Percentiles rank a stretch among this genome's conserved stretches.
These are phyloP conservation scores for Serinus canaria DNA, from an alignment of 2,113 vertebrate species.

Conservation along the genomic window DNA sequence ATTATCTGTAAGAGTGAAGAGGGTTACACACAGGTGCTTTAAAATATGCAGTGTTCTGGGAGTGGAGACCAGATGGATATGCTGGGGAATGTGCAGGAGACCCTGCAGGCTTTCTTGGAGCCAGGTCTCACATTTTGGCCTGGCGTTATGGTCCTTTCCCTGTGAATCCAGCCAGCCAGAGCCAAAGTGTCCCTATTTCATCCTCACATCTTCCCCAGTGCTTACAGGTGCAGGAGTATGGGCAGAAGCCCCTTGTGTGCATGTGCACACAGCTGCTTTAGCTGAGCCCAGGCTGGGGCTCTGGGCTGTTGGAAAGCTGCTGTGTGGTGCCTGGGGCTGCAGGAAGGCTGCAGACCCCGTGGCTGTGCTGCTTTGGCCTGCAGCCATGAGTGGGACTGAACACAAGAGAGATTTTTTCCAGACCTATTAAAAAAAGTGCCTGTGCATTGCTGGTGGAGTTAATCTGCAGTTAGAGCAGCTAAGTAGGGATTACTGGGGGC, in stretches of 20 bases:
- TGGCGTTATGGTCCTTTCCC: neutral
- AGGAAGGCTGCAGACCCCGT: neutral
- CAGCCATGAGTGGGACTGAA: neutral
- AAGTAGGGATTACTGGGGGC: neutral
- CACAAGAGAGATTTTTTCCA: neutral
- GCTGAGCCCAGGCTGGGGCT: too few relatives aligned
- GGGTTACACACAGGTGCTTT: neutral
- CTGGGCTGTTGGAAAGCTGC: too few relatives aligned
- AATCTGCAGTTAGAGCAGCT: neutral
- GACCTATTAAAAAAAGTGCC: neutral
- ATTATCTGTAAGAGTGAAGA: neutral
- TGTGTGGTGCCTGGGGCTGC: neutral
- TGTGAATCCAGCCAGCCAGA: neutral
- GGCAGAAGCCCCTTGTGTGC: neutral
- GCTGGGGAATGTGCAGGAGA: neutral
- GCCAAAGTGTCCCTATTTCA: neutral
- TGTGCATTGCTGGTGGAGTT: neutral
- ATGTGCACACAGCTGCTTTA: too few relatives aligned
- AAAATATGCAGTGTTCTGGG: neutral
- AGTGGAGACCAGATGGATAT: neutral
- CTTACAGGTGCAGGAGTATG: neutral
- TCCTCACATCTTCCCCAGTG: neutral
- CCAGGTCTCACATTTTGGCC: neutral
- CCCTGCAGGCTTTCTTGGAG: neutral
- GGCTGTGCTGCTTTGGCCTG: neutral